phyloP scores from a whole-genome alignment of 2,888 invertebrate genomes.

The Penaeus monodon region DNA sequence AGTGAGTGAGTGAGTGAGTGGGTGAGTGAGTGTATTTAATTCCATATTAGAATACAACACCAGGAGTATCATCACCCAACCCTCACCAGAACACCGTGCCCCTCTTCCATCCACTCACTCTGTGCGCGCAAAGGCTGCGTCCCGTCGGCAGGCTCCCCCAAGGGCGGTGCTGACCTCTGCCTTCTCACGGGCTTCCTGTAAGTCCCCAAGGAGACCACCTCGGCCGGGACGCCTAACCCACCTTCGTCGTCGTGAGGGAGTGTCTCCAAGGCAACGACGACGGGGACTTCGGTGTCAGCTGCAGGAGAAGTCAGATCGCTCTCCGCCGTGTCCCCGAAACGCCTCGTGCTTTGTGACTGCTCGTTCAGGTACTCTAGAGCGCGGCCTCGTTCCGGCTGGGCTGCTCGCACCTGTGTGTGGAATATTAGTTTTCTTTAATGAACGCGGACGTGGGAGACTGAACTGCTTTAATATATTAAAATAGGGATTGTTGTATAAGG shows the following conservation, averaged over 20 bases:
- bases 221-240: conserved; percentile 24
- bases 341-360: background rate
- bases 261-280: background rate
- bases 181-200: background rate
- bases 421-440: conserved; percentile 63
- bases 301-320: background rate
- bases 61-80: too few species aligned
- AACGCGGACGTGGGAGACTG: conserved; percentile 48
- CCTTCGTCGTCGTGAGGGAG: background rate
- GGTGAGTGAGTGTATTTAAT: background rate
- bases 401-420: conserved; percentile 25
- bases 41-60: too few species aligned
- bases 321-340: background rate
- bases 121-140: background rate
- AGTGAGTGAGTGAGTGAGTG: background rate
- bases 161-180: background rate
- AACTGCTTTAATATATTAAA: too few species aligned
- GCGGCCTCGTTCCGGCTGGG: conserved; percentile 25
- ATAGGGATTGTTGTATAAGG: too few species aligned
- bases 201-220: conserved; percentile 25
- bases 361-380: conserved; percentile 1
- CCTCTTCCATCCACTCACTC: too few species aligned
- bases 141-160: background rate
- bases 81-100: too few species aligned
- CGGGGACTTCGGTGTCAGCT: background rate